These are phyloP conservation scores for Odontophorus gujanensis DNA, from an alignment of 2,113 vertebrate genomes.

Conservation along the genomic window DNA sequence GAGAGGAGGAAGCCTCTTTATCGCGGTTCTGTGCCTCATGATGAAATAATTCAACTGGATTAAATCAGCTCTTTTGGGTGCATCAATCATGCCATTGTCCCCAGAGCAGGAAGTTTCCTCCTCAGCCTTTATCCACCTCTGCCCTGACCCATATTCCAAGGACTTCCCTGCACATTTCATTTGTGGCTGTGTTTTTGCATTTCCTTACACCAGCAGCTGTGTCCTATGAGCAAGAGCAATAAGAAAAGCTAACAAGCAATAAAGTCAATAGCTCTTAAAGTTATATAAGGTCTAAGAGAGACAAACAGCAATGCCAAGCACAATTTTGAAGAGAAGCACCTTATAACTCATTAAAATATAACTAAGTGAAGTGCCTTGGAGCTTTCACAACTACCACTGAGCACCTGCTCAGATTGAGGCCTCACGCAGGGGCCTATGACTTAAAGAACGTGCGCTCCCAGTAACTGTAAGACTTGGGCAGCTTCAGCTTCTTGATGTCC, in stretches of 20 bases:
- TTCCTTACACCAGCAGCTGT: not conserved
- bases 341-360: not conserved
- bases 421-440: not conserved
- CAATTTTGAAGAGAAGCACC: not conserved
- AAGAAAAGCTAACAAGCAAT: not conserved
- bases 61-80: slow-evolving; percentile 41
- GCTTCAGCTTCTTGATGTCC: not conserved
- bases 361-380: not conserved
- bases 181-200: not conserved
- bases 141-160: slow-evolving; percentile 56
- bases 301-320: not conserved
- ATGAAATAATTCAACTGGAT: slow-evolving; percentile 70
- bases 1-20: slow-evolving; percentile 62
- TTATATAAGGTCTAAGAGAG: not conserved
- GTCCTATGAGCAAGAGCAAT: not conserved
- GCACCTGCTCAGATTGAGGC: not conserved
- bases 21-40: slow-evolving; percentile 12
- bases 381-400: not conserved
- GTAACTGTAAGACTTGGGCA: not conserved
- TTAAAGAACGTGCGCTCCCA: accelerated
- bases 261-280: not conserved
- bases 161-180: slow-evolving; percentile 52
- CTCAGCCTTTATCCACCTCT: slow-evolving; percentile 51
- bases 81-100: slow-evolving; percentile 63
- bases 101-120: slow-evolving; percentile 63